A percentile compares a stretch with the other conserved stretches of the same genome.
phyloP scores from a whole-genome alignment of 2,113 vertebrate species.

The Monopterus albus region DNA sequence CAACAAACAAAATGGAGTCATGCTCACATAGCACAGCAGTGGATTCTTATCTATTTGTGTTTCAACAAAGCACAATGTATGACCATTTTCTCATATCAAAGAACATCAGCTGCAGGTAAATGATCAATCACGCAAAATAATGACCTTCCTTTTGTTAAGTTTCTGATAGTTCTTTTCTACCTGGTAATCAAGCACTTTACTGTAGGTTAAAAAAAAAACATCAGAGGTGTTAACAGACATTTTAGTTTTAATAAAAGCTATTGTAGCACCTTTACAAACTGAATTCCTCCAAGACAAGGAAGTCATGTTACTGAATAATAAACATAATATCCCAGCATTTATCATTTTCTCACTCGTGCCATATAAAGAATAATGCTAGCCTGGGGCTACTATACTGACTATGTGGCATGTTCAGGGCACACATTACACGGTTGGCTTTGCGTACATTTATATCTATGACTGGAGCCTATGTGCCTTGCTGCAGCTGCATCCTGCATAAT shows the following conservation, averaged over 20 bases:
- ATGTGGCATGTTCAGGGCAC: conserved; percentile 50
- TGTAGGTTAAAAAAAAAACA: neutral
- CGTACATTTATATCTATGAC: conserved; percentile 73
- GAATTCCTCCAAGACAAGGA: neutral
- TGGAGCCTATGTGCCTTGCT: conserved; percentile 56
- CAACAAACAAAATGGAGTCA: no score
- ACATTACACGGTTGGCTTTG: conserved; percentile 64
- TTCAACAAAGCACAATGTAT: no score
- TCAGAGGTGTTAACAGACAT: neutral
- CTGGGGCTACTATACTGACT: conserved; percentile 37
- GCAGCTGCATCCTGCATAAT: conserved; percentile 72
- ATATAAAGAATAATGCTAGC: conserved; percentile 19
- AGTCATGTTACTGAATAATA: conserved; percentile 31
- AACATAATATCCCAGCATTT: conserved; percentile 28
- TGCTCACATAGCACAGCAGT: no score
- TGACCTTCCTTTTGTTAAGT: neutral
- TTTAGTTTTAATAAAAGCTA: neutral
- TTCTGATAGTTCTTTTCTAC: no score
- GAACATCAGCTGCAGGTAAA: no score
- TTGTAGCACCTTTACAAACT: neutral
- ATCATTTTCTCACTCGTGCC: conserved; percentile 12
- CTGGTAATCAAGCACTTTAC: no score
- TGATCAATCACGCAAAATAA: conserved; percentile 1
- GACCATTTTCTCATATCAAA: no score
- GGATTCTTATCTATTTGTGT: no score